A percentile compares a stretch with the other conserved stretches of the same genome.
These are phyloP conservation scores for Onychomys leucogaster DNA, from an alignment of 2,797 vertebrate species.

Conservation along the genomic window DNA sequence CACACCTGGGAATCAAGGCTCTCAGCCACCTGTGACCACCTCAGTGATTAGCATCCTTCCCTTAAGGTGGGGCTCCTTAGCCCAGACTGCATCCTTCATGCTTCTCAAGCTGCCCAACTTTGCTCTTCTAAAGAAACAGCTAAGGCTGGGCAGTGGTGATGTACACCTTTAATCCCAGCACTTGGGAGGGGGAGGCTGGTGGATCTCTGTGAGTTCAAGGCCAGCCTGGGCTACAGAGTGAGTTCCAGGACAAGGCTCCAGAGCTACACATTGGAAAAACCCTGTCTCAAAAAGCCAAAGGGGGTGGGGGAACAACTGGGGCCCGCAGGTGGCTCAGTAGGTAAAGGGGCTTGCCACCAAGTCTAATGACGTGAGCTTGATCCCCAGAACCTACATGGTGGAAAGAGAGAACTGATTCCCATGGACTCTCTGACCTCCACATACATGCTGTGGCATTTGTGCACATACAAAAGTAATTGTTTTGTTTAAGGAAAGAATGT, in stretches of 20 bases:
- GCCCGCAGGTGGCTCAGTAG: neutral
- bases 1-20: neutral
- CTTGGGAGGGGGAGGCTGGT: no score
- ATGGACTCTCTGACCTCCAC: neutral
- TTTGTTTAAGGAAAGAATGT: neutral
- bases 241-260: no score
- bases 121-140: neutral
- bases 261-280: no score
- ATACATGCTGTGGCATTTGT: neutral
- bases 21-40: neutral
- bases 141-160: no score
- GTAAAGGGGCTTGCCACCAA: neutral
- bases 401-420: neutral
- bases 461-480: neutral
- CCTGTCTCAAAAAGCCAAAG: no score
- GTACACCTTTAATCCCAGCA: no score
- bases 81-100: neutral
- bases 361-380: neutral
- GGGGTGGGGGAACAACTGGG: neutral
- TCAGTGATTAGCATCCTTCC: neutral
- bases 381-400: neutral
- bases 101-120: neutral
- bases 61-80: neutral
- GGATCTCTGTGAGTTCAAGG: no score
- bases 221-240: no score